Conservation (phyloP, 2,888 invertebrate species). For the Euproctis similis region DNA sequence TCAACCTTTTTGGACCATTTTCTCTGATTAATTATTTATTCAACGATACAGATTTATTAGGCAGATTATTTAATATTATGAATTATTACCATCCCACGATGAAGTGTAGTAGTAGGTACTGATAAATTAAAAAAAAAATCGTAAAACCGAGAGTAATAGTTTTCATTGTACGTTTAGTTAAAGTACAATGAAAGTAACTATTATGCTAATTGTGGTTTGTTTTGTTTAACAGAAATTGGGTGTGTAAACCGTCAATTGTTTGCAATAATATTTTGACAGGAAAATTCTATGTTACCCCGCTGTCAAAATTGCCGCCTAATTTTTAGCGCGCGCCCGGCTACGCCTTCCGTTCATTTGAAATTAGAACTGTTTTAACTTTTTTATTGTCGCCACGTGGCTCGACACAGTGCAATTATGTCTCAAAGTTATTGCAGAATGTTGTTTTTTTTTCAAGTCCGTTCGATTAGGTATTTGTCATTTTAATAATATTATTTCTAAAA, state of each 20-base stretch:
- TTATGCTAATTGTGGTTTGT: slow-evolving; percentile 76
- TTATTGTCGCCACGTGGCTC: slow-evolving; percentile 62
- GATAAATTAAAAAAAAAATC: too few species aligned
- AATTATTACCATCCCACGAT: slow-evolving; percentile 36
- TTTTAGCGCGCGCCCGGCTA: slow-evolving; percentile 40
- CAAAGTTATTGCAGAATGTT: neutral
- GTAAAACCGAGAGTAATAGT: slow-evolving; percentile 8
- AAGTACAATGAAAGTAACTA: slow-evolving; percentile 45
- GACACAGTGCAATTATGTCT: slow-evolving; percentile 24
- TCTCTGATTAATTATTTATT: slow-evolving; percentile 65
- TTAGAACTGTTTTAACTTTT: slow-evolving; percentile 61
- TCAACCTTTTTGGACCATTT: slow-evolving; percentile 69
- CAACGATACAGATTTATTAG: slow-evolving; percentile 49
- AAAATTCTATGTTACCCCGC: slow-evolving; percentile 60
- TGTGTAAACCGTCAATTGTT: slow-evolving; percentile 55
- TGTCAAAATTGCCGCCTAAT: slow-evolving; percentile 66
- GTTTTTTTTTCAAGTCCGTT: too few species aligned
- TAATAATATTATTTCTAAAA: too few species aligned
- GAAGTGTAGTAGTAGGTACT: too few species aligned
- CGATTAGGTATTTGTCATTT: too few species aligned
- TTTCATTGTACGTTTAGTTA: slow-evolving; percentile 13
- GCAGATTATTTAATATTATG: slow-evolving; percentile 48
- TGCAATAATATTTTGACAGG: slow-evolving; percentile 74
- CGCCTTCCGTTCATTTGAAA: slow-evolving; percentile 61
- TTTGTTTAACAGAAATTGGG: slow-evolving; percentile 58